Percentiles rank a stretch among this genome's conserved stretches.
Evolutionary conservation across 2,888 invertebrate genomes (phyloP).

Genomic region (Tachina grossa): DNA sequence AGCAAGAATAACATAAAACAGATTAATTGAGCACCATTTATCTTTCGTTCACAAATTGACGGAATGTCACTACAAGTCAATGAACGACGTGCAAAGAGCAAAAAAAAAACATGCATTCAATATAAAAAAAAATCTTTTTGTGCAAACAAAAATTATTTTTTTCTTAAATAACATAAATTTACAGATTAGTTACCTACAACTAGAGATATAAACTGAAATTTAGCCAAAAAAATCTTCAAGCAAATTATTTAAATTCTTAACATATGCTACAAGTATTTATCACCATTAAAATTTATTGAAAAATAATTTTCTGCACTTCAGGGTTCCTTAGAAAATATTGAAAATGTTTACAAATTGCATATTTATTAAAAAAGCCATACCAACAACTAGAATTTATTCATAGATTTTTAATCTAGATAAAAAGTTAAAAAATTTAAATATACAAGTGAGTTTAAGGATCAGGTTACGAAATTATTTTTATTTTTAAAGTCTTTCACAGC

Average conservation of each 20-base stretch:
- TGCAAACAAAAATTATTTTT: not conserved
- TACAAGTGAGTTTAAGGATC: not conserved
- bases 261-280: not conserved
- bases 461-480: not conserved
- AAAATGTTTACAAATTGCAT: not conserved
- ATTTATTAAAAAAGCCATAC: not conserved
- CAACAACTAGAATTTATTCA: conserved; percentile 22
- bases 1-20: not conserved
- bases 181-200: not conserved
- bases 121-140: not conserved
- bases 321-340: conserved; percentile 10
- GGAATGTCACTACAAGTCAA: conserved; percentile 36
- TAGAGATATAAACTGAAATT: not conserved
- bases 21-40: conserved; percentile 45
- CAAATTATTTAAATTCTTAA: not conserved
- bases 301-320: not conserved
- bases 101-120: not conserved
- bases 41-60: conserved; percentile 35
- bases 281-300: not conserved
- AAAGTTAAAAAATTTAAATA: not conserved
- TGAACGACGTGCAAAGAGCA: conserved; percentile 36
- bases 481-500: not conserved
- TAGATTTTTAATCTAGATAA: not conserved
- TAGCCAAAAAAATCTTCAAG: not conserved
- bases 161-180: not conserved